Base-by-base conservation (phyloP, 2,113 vertebrate species). In the Arizona elegans region DNA sequence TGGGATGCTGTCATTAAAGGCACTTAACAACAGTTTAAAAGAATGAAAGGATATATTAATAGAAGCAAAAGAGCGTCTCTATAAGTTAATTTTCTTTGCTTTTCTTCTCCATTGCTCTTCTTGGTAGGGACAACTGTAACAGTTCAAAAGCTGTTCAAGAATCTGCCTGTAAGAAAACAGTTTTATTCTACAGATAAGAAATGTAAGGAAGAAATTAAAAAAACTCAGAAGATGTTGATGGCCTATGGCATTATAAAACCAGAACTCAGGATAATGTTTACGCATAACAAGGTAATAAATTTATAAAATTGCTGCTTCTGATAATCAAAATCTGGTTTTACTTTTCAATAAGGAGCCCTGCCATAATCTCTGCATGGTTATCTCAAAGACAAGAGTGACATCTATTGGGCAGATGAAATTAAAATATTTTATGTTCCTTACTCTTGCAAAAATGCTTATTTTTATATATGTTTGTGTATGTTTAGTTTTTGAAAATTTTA, bases 171-270 rank as follows among this genome's bases (percentile, higher is more conserved):
- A 94, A 98, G 99, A 95, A 98, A 99, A 26, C 99, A 99, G 89
- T 99, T 98, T 97, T 99, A 98, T 70, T 98, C 98, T 86, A 98
- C 98, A 53, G 96, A 93, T 70, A 99, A 98, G 97, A 99, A 99
- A 97, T 98, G 99, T 97, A 99, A 99, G 95, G 99, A 99, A 87
- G 99, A 99, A 75, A 96, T 99, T 88, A 99, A 98, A 97, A 99
- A 98, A 95, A 87, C 99, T 50, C 98, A 99, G 91, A 98, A 99
- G 91, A 96, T 99, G 52, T 97, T 99, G 62, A 97, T 97, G 96
- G 98, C 98, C 0, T 99, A 99, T 87, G 98, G 98, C 91, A 96
- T 99, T 86, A 97, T 99, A 95, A 99, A 98, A 93, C 99, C 99
- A n/a, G 98, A 98, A 23, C 92, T 99, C 93, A 98, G 99, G 95